phyloP scores from a whole-genome alignment of 2,113 vertebrate species.

The Pterophyllum scalare region DNA sequence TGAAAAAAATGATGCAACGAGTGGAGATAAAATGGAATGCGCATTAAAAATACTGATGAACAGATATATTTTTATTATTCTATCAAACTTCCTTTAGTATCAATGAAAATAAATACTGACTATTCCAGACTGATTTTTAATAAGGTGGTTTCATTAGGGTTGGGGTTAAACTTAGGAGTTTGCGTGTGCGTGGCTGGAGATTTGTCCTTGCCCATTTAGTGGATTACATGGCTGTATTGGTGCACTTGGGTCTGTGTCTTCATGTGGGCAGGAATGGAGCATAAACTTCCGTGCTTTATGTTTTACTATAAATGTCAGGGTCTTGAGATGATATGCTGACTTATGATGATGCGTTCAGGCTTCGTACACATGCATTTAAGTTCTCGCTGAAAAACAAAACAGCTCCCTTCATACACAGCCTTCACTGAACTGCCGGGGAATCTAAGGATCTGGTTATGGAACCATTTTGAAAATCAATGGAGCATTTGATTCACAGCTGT shows the following conservation, averaged over 20 bases:
- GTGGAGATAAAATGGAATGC: background rate
- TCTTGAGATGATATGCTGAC: constrained; percentile 20
- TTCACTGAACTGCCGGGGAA: constrained; percentile 30
- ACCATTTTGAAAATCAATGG: constrained; percentile 52
- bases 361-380: constrained; percentile 11
- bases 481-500: constrained; percentile 65
- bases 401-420: background rate
- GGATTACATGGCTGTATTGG: background rate
- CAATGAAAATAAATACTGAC: background rate
- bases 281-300: constrained; percentile 33
- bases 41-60: background rate
- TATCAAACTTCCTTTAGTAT: background rate
- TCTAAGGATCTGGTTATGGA: constrained; percentile 46
- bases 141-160: background rate
- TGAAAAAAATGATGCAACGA: background rate
- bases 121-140: background rate
- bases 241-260: background rate
- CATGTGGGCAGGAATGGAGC: background rate
- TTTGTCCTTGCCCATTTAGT: background rate
- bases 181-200: background rate
- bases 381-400: background rate
- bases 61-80: background rate
- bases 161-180: background rate
- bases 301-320: constrained; percentile 34
- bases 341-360: constrained; percentile 16